These are phyloP conservation scores for Zalophus californianus DNA, from an alignment of 2,797 vertebrate species.

Conservation along the genomic window DNA sequence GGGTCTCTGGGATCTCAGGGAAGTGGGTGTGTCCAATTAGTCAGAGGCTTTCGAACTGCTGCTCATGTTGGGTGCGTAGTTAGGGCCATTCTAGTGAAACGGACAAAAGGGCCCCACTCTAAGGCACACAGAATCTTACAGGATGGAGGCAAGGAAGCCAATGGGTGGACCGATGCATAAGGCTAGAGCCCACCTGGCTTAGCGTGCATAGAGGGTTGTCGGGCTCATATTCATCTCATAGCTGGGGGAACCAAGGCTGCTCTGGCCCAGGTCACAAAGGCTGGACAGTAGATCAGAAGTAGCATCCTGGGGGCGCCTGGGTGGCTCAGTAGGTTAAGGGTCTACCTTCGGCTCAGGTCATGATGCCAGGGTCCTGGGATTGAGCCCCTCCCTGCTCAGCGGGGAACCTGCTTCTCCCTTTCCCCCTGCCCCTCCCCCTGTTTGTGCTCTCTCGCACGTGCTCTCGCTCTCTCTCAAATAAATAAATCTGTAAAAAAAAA, in stretches of 20 bases:
- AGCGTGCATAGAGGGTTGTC: fast-evolving
- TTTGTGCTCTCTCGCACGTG: background rate
- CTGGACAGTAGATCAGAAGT: fast-evolving
- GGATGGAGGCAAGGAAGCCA: background rate
- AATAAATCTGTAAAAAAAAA: background rate
- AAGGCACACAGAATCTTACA: background rate
- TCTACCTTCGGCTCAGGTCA: background rate
- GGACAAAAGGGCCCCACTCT: background rate
- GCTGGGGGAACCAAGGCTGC: background rate
- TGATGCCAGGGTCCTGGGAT: background rate
- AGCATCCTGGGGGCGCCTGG: background rate
- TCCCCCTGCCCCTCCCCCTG: background rate
- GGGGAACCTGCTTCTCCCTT: no score
- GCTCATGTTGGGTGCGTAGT: background rate
- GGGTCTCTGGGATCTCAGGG: background rate
- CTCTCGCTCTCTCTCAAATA: background rate
- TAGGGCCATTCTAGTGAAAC: background rate
- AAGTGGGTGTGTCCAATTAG: background rate
- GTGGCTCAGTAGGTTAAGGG: background rate
- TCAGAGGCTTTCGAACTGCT: background rate
- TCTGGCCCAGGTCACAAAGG: background rate
- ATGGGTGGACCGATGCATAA: fast-evolving
- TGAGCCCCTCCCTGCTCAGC: background rate
- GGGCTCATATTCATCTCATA: background rate
- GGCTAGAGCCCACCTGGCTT: background rate